Conservation (phyloP, 2,797 vertebrate species). For the Falco berigora region DNA sequence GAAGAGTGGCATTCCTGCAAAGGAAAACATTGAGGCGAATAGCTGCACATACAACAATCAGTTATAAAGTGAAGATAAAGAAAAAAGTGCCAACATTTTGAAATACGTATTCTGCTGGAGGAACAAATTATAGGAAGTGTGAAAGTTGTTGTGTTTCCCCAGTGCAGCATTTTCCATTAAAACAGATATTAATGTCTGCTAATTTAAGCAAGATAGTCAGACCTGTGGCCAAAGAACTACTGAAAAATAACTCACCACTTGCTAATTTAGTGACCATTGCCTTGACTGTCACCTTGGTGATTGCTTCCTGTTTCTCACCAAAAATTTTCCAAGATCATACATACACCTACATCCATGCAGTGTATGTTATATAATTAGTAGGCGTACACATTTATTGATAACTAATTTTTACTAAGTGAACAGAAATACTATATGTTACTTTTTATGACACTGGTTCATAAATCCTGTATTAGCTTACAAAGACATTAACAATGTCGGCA, state of each 20-base stretch:
- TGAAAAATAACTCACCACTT: constrained; percentile 60
- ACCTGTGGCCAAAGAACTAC: constrained; percentile 57
- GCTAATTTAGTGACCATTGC: constrained; percentile 63
- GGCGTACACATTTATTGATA: constrained; percentile 12
- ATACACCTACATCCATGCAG: constrained; percentile 63
- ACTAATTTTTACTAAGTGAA: constrained; percentile 36
- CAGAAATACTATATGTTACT: not conserved
- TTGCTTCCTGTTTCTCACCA: constrained; percentile 55
- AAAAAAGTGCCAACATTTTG: constrained; percentile 68
- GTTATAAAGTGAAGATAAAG: constrained; percentile 69
- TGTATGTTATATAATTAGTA: constrained; percentile 63
- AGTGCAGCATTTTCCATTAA: constrained; percentile 63
- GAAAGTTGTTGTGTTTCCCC: constrained; percentile 82
- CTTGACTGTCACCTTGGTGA: constrained; percentile 61
- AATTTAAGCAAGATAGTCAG: constrained; percentile 61
- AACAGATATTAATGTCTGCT: constrained; percentile 62
- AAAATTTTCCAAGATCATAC: constrained; percentile 55
- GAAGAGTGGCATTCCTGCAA: constrained; percentile 78
- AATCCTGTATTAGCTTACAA: not conserved
- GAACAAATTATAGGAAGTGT: constrained; percentile 79
- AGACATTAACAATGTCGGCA: constrained; percentile 63
- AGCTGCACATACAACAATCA: constrained; percentile 71
- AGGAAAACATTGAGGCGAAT: constrained; percentile 74
- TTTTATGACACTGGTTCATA: not conserved
- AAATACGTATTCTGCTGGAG: constrained; percentile 68